Conservation (phyloP, 2,113 vertebrate species). For the Potamarius usumacintae region DNA sequence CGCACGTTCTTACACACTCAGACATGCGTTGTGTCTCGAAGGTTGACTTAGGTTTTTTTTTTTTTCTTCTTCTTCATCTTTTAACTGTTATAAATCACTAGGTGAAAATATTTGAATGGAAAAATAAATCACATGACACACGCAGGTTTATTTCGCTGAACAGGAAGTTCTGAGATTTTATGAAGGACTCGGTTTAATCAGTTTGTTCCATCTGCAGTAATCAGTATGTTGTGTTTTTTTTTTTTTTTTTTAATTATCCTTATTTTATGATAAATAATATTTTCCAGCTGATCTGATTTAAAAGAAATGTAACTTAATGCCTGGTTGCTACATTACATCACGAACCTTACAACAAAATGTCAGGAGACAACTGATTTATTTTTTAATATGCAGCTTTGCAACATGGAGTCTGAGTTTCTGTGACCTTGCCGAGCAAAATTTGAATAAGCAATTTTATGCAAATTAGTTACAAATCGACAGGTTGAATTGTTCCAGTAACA, state of each 20-base stretch:
- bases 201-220: background rate
- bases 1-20: background rate
- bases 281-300: background rate
- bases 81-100: background rate
- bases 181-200: background rate
- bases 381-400: too few species aligned
- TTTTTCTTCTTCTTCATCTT: too few species aligned
- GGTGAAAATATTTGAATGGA: background rate
- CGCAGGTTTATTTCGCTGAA: background rate
- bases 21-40: background rate
- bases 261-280: background rate
- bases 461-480: background rate
- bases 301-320: background rate
- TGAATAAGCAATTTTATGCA: background rate
- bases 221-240: background rate
- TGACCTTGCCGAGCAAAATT: background rate
- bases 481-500: background rate
- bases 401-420: background rate
- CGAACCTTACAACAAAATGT: background rate
- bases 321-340: background rate
- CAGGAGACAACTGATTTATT: background rate
- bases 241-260: background rate
- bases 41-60: background rate
- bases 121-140: background rate
- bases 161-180: background rate